phyloP scores from a whole-genome alignment of 2,113 vertebrate genomes.

The Elaphurus davidianus region DNA sequence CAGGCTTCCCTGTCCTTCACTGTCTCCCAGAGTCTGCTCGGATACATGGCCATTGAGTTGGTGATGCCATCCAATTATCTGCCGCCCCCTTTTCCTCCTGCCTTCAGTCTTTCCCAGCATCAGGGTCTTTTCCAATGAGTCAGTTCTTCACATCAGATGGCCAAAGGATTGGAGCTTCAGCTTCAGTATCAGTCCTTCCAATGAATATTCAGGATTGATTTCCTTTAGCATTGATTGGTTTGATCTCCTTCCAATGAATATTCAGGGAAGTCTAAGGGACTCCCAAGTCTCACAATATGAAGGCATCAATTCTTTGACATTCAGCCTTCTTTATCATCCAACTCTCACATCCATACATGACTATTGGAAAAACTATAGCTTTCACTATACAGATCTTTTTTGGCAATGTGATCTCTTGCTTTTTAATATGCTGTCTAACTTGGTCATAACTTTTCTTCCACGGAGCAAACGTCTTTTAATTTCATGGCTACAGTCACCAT shows the following conservation, averaged over 20 bases:
- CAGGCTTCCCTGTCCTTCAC: not conserved
- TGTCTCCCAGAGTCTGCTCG: not conserved
- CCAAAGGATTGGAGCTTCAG: not conserved
- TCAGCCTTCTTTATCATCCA: not conserved
- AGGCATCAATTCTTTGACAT: not conserved
- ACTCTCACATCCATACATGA: not conserved
- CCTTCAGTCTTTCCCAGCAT: not conserved
- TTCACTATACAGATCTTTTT: not conserved
- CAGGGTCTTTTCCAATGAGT: not conserved
- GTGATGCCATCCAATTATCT: not conserved
- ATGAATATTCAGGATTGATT: not conserved
- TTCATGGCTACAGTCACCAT: not conserved
- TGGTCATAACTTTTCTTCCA: not conserved
- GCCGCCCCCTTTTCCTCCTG: not conserved
- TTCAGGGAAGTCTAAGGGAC: not conserved
- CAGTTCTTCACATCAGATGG: not conserved
- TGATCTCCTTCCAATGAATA: not conserved
- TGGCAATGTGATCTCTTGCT: not conserved
- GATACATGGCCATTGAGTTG: not conserved
- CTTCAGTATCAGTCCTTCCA: not conserved
- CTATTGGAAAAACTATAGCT: not conserved
- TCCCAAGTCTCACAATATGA: not conserved
- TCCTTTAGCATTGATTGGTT: not conserved
- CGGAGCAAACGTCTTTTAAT: not conserved
- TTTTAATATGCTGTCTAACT: not conserved